Evolutionary conservation across 2,888 invertebrate species (phyloP).

Genomic region (Coelogynopora nodosa): DNA sequence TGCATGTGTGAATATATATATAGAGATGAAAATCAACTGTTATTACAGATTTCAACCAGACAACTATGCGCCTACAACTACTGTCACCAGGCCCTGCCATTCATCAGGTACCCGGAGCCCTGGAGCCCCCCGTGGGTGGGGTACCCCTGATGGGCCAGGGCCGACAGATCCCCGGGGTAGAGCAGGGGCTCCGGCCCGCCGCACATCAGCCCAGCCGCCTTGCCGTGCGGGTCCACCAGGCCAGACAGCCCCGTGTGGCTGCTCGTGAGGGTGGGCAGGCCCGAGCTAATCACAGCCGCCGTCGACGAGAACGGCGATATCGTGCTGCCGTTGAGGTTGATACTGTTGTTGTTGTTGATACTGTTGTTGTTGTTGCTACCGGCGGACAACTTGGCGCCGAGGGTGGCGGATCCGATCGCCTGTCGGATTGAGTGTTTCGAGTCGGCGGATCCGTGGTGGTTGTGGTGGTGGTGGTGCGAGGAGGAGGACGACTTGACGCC

Average conservation of each 20-base stretch:
- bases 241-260: background rate
- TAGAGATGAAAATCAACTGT: no score
- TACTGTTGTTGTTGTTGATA: background rate
- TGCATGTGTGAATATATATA: no score
- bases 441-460: background rate
- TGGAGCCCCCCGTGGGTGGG: background rate
- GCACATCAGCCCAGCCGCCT: background rate
- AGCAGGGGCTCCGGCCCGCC: background rate
- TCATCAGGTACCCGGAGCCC: background rate
- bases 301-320: background rate
- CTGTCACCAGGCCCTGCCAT: constrained; percentile 5
- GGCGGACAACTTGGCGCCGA: background rate
- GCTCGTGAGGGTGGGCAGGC: background rate
- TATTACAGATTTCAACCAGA: no score
- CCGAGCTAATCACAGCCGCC: background rate
- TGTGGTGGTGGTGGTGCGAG: background rate
- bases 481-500: background rate
- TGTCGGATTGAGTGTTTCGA: background rate
- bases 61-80: no score
- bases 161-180: background rate
- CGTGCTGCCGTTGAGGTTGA: background rate
- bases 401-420: background rate
- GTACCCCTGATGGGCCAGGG: background rate
- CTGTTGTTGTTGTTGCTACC: background rate
- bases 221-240: background rate